phyloP scores from a whole-genome alignment of 2,888 invertebrate genomes.

The Drosophila barbarae region DNA sequence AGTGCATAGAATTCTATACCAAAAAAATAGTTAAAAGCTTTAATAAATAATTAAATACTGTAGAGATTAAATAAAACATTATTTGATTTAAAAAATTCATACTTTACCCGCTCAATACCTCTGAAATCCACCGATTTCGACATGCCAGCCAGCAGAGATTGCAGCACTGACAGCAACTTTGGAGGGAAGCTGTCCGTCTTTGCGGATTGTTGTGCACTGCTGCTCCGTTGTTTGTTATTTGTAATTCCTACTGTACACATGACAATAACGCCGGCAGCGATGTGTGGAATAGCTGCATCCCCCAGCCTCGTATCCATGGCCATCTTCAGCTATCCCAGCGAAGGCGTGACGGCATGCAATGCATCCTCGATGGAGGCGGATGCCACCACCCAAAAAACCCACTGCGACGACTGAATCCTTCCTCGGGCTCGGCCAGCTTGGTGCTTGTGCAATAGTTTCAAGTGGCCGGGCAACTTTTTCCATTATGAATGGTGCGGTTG shows the following conservation, averaged over 20 bases:
- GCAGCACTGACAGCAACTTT: slow-evolving; percentile 11
- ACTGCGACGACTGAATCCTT: slow-evolving; percentile 10
- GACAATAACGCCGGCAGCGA: slow-evolving; percentile 66
- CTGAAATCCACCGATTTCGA: background rate
- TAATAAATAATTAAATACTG: background rate
- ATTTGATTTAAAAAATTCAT: background rate
- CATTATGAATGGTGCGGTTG: slow-evolving; percentile 75
- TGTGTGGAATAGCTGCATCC: slow-evolving; percentile 11
- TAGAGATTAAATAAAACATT: background rate
- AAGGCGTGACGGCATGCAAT: slow-evolving; percentile 11
- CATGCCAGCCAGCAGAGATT: background rate
- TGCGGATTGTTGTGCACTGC: slow-evolving; percentile 44
- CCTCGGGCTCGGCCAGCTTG: slow-evolving; percentile 22
- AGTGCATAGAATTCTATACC: too few species aligned
- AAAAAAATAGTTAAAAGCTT: background rate
- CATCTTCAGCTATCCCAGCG: background rate
- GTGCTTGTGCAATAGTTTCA: slow-evolving; percentile 71
- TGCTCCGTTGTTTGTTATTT: slow-evolving; percentile 42
- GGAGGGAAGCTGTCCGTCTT: slow-evolving; percentile 19
- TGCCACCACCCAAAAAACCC: background rate
- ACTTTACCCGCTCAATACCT: background rate
- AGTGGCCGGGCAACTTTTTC: slow-evolving; percentile 71
- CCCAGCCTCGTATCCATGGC: background rate
- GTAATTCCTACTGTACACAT: slow-evolving; percentile 71
- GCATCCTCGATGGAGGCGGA: slow-evolving; percentile 20